phyloP scores from a whole-genome alignment of 2,888 invertebrate species.

The Fragum sueziense region DNA sequence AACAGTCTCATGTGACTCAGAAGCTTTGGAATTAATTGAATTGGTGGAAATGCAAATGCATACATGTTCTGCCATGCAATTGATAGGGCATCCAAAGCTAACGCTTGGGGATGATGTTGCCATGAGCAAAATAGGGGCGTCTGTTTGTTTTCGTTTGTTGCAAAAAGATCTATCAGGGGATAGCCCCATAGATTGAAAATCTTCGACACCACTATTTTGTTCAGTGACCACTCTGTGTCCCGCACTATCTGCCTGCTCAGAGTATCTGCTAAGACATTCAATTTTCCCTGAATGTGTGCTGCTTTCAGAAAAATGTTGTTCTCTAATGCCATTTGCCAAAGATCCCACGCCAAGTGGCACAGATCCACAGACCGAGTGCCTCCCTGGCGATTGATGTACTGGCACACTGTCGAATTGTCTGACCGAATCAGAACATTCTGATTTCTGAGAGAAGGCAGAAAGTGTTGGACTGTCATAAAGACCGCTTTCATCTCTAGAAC shows the following conservation, averaged over 20 bases:
- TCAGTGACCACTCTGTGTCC: constrained; percentile 44
- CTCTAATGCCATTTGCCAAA: constrained; percentile 27
- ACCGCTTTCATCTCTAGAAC: constrained; percentile 39
- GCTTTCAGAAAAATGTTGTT: constrained; percentile 39
- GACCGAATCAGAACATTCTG: constrained; percentile 32
- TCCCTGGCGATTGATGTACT: constrained; percentile 34
- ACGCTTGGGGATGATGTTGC: constrained; percentile 38
- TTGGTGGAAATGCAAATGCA: constrained; percentile 39
- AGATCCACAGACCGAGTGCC: constrained; percentile 30
- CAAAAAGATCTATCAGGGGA: constrained; percentile 46
- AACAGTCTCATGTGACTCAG: constrained; percentile 36
- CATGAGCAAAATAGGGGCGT: constrained; percentile 45
- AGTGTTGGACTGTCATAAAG: constrained; percentile 12
- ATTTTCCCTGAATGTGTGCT: constrained; percentile 38
- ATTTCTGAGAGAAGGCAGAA: constrained; percentile 16
- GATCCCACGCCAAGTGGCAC: constrained; percentile 29
- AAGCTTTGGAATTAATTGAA: constrained; percentile 25
- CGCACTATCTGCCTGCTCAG: constrained; percentile 32
- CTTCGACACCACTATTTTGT: constrained; percentile 17
- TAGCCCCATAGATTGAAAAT: constrained; percentile 31
- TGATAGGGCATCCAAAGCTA: constrained; percentile 47
- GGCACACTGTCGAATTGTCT: constrained; percentile 31
- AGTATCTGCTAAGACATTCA: constrained; percentile 43
- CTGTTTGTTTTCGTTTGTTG: constrained; percentile 40
- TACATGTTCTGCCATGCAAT: constrained; percentile 42